These are phyloP conservation scores for Geodia barretti DNA, from an alignment of 37 sponge, comb jelly and placozoan species.

Conservation along the genomic window DNA sequence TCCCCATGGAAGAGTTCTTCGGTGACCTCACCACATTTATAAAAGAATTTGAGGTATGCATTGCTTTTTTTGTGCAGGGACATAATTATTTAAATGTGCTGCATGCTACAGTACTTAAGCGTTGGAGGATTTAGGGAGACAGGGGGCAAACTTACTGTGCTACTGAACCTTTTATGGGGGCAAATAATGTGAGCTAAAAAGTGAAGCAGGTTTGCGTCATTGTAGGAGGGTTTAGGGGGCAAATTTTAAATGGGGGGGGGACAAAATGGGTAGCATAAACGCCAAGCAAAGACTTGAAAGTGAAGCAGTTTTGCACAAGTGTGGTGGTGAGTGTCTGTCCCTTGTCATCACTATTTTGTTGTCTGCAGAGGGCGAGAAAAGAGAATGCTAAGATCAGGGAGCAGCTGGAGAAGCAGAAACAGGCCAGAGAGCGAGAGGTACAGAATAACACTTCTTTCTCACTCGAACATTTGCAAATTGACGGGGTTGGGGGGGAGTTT, in stretches of 20 bases:
- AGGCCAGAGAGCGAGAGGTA: slow-evolving; percentile 72
- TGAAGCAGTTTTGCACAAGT: too few species aligned
- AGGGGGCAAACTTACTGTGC: not conserved
- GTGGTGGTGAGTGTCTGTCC: too few species aligned
- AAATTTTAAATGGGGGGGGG: too few species aligned
- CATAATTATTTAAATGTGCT: too few species aligned
- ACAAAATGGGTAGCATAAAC: too few species aligned
- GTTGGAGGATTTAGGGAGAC: not conserved
- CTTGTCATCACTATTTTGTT: too few species aligned
- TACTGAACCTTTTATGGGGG: too few species aligned
- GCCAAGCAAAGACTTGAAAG: too few species aligned
- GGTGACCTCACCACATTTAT: slow-evolving; percentile 81
- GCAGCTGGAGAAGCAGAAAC: slow-evolving; percentile 76
- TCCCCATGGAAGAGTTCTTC: slow-evolving; percentile 94
- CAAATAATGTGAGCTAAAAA: too few species aligned
- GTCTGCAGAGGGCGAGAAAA: slow-evolving; percentile 63
- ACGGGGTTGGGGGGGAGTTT: not conserved
- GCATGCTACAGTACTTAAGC: not conserved
- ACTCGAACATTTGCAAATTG: not conserved
- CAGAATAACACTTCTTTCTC: too few species aligned
- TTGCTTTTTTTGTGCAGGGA: not conserved
- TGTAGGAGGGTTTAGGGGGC: too few species aligned
- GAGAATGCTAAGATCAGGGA: slow-evolving; percentile 90
- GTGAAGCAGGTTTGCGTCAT: too few species aligned
- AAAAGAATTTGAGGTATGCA: slow-evolving; percentile 91